phyloP scores from a whole-genome alignment of 2,113 vertebrate species.

The Vulpes ferrilata region DNA sequence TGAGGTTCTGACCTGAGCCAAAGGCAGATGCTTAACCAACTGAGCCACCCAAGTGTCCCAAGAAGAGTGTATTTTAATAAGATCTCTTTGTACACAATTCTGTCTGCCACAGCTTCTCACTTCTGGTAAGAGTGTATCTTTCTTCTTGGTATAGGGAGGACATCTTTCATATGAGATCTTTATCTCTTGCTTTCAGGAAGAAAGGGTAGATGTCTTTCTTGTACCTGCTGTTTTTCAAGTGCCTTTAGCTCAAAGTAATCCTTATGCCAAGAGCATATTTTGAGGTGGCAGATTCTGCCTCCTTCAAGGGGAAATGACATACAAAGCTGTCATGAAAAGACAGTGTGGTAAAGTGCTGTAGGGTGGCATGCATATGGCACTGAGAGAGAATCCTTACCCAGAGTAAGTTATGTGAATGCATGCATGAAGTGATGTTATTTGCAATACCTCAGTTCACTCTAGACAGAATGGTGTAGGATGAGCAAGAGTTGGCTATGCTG shows the following conservation, averaged over 20 bases:
- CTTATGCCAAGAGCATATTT: not conserved
- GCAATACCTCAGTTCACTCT: not conserved
- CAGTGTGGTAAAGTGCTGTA: not conserved
- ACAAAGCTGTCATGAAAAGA: not conserved
- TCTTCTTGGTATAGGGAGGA: not conserved
- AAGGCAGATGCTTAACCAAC: too few relatives aligned
- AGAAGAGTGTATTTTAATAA: not conserved
- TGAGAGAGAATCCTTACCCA: not conserved
- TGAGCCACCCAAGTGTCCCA: not conserved
- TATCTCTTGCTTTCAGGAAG: not conserved
- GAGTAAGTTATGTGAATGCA: not conserved
- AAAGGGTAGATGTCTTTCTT: not conserved
- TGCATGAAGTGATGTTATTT: not conserved
- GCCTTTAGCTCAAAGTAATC: not conserved
- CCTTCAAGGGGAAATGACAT: not conserved
- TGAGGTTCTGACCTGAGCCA: too few relatives aligned
- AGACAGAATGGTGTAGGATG: not conserved
- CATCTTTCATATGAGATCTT: not conserved
- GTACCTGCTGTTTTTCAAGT: not conserved
- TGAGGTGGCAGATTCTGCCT: not conserved
- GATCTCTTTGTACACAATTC: not conserved
- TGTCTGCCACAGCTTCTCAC: not conserved
- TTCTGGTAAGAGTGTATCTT: not conserved
- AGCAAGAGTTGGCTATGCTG: not conserved
- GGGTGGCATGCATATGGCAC: not conserved